These are phyloP conservation scores for Orestias chungarensis DNA, from an alignment of 2,797 vertebrate genomes.

Conservation along the genomic window DNA sequence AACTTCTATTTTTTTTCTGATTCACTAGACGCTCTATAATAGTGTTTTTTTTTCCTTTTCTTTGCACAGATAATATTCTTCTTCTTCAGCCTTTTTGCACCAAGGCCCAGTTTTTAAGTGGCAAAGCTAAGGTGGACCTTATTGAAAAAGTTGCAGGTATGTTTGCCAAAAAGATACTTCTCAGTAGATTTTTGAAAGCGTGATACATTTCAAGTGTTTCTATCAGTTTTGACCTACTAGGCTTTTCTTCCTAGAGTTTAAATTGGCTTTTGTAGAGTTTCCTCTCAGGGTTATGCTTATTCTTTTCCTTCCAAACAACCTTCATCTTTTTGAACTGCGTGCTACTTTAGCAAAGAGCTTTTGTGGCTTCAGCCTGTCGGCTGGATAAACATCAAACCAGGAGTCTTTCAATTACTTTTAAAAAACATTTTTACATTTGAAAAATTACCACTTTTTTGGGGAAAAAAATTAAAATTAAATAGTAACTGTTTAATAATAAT, in stretches of 20 bases:
- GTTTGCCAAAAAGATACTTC: slow-evolving; percentile 5
- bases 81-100: slow-evolving; percentile 94
- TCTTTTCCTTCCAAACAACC: neutral
- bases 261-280: neutral
- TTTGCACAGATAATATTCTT: slow-evolving; percentile 81
- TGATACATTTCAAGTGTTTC: neutral
- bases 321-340: neutral
- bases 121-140: slow-evolving; percentile 93
- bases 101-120: slow-evolving; percentile 92
- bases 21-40: slow-evolving; percentile 1
- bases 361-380: neutral
- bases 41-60: slow-evolving; percentile 35
- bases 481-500: no score
- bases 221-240: neutral
- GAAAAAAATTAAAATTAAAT: no score
- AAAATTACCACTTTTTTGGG: no score
- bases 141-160: slow-evolving; percentile 93
- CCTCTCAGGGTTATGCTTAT: neutral
- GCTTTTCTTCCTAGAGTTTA: neutral
- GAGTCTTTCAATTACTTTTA: neutral
- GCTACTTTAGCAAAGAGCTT: neutral
- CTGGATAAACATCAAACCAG: no score
- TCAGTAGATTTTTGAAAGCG: neutral
- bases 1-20: neutral
- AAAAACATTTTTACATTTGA: no score